A percentile compares a stretch with the other conserved stretches of the same genome.
phyloP scores from a whole-genome alignment of 2,888 invertebrate species.

The Harpalus rubripes region DNA sequence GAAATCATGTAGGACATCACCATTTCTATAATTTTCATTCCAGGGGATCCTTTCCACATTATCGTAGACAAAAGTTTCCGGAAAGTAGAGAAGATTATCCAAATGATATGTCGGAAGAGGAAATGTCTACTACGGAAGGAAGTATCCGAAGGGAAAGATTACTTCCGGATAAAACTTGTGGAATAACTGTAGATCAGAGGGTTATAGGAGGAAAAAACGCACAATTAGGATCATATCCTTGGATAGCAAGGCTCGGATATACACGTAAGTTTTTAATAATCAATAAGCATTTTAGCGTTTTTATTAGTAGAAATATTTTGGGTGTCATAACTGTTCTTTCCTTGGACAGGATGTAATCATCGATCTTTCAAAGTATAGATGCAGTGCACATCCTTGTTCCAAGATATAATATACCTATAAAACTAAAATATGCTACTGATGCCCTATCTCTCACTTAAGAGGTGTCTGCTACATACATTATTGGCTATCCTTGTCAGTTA shows the following conservation, averaged over 20 bases:
- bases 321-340: too few species aligned
- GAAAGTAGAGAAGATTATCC: constrained; percentile 24
- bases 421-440: too few species aligned
- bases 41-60: constrained; percentile 14
- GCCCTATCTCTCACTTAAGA: too few species aligned
- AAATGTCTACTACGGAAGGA: constrained; percentile 7
- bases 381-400: too few species aligned
- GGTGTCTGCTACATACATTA: too few species aligned
- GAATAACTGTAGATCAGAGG: constrained; percentile 58
- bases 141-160: constrained; percentile 27
- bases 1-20: constrained; percentile 40
- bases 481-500: too few species aligned
- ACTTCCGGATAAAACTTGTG: constrained; percentile 64
- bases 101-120: constrained; percentile 37
- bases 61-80: not conserved
- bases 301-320: too few species aligned
- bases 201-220: constrained; percentile 68
- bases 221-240: constrained; percentile 68
- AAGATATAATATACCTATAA: too few species aligned
- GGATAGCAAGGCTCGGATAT: constrained; percentile 70
- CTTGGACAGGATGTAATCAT: too few species aligned
- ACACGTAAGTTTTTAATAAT: constrained; percentile 59
- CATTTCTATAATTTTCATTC: not conserved
- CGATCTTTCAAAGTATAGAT: too few species aligned
- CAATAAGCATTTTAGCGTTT: not conserved